Evolutionary conservation across 2,113 vertebrate species (phyloP).

Genomic region (Rhipidura dahli): DNA sequence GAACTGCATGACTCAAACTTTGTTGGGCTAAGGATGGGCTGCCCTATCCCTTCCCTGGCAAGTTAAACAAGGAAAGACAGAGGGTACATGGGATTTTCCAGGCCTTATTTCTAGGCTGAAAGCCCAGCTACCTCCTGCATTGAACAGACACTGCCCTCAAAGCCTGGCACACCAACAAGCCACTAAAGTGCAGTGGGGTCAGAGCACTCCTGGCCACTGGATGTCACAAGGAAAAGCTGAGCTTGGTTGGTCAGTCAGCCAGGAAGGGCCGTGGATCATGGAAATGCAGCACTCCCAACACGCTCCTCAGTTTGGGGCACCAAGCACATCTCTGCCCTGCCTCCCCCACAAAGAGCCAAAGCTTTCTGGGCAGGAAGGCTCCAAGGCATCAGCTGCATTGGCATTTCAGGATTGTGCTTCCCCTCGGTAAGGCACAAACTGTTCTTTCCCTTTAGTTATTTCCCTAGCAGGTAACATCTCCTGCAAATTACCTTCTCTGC

Average conservation of each 20-base stretch:
- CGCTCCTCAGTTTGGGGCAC: neutral
- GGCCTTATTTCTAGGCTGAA: neutral
- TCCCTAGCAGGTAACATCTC: neutral
- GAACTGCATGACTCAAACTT: neutral
- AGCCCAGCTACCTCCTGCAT: neutral
- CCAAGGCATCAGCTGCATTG: neutral
- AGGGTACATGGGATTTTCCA: neutral
- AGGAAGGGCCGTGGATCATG: neutral
- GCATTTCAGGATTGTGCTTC: neutral
- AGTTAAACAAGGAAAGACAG: neutral
- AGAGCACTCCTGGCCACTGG: neutral
- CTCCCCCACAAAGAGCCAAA: neutral
- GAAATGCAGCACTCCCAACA: neutral
- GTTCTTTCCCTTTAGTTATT: neutral
- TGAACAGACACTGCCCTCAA: neutral
- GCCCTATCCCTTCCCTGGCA: neutral
- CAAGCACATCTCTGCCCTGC: neutral
- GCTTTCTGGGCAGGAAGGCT: neutral
- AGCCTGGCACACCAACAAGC: neutral
- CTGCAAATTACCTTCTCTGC: neutral
- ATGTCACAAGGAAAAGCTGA: neutral
- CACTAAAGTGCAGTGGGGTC: accelerated
- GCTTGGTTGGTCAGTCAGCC: neutral
- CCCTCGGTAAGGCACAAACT: neutral
- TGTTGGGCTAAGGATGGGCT: neutral